phyloP scores from a whole-genome alignment of 2,888 invertebrate species.

The Tetrapedia diversipes region DNA sequence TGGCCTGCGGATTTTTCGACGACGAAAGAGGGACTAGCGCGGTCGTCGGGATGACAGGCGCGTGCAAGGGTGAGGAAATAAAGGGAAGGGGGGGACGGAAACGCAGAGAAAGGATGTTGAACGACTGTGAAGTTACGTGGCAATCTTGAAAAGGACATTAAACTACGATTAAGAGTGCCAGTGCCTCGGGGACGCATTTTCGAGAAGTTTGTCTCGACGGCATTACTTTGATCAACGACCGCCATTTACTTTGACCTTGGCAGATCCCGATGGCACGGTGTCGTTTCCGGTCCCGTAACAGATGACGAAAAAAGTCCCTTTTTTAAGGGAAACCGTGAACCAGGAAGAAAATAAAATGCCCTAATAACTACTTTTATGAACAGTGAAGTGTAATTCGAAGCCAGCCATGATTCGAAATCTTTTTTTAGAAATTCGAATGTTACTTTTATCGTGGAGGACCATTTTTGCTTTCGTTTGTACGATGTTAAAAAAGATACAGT shows the following conservation, averaged over 20 bases:
- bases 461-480: too few species aligned
- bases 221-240: background rate
- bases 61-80: too few species aligned
- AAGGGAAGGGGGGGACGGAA: too few species aligned
- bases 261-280: background rate
- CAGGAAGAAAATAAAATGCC: background rate
- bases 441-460: too few species aligned
- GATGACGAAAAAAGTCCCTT: too few species aligned
- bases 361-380: too few species aligned
- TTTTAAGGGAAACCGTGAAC: background rate
- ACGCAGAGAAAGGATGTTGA: background rate
- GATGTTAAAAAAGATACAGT: too few species aligned
- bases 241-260: background rate
- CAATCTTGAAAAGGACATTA: background rate
- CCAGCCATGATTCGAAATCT: background rate
- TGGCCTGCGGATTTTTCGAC: background rate
- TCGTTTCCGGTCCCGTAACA: background rate
- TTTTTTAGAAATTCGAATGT: background rate
- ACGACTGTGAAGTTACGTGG: background rate
- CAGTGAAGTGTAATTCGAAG: background rate
- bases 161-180: background rate
- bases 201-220: background rate
- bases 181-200: background rate
- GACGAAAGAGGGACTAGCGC: background rate
- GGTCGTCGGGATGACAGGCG: slow-evolving; percentile 9